Percentiles rank a stretch among this genome's conserved stretches.
These are phyloP conservation scores for Choristoneura fumiferana DNA, from an alignment of 1,140 invertebrate species.

Conservation along the genomic window DNA sequence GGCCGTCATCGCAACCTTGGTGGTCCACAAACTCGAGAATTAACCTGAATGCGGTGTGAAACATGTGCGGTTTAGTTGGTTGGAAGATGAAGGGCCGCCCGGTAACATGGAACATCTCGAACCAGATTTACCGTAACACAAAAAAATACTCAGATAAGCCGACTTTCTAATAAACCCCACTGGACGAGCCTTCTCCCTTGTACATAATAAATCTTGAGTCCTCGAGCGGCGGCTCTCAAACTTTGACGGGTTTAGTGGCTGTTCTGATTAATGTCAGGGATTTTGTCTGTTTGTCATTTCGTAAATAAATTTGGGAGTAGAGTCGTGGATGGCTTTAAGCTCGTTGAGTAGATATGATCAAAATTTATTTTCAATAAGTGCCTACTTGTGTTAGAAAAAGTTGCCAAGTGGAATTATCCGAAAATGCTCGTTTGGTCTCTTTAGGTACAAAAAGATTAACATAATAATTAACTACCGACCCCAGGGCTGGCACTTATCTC, in stretches of 20 bases:
- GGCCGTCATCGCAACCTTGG: neutral
- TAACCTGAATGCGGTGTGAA: neutral
- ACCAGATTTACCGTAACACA: slow-evolving; percentile 69
- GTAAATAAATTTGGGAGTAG: too few relatives aligned
- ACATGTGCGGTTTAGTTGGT: slow-evolving; percentile 9
- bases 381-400: too few relatives aligned
- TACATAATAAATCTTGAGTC: slow-evolving; percentile 75
- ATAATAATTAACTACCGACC: too few relatives aligned
- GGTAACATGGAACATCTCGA: slow-evolving; percentile 31
- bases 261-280: slow-evolving; percentile 4
- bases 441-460: too few relatives aligned
- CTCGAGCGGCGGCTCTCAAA: slow-evolving; percentile 51
- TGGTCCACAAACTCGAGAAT: slow-evolving; percentile 1
- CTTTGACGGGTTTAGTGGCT: slow-evolving; percentile 24
- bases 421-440: too few relatives aligned
- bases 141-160: slow-evolving; percentile 71
- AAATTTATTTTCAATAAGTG: too few relatives aligned
- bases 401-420: too few relatives aligned
- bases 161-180: slow-evolving; percentile 71
- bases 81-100: neutral
- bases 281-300: too few relatives aligned
- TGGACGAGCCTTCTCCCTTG: slow-evolving; percentile 61
- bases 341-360: too few relatives aligned
- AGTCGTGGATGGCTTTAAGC: too few relatives aligned
- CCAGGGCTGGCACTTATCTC: too few relatives aligned